A percentile compares a stretch with the other conserved stretches of the same genome.
Evolutionary conservation across 1,140 invertebrate species (phyloP).

Genomic region (Sitobion miscanthi): DNA sequence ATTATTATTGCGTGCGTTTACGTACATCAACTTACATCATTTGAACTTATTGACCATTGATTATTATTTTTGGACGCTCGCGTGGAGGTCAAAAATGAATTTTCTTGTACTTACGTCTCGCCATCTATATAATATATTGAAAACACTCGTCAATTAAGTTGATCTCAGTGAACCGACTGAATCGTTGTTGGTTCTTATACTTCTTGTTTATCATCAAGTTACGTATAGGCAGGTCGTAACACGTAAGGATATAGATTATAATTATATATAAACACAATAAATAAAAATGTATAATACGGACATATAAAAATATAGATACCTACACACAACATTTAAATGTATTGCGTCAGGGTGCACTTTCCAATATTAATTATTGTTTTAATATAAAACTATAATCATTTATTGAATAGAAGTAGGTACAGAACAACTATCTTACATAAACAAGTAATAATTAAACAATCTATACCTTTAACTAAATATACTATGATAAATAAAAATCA

Average conservation of each 20-base stretch:
- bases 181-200: background rate
- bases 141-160: background rate
- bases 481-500: background rate
- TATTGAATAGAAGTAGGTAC: background rate
- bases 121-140: background rate
- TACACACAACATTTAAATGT: background rate
- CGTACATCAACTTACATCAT: slow-evolving; percentile 37
- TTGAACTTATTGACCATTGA: slow-evolving; percentile 30
- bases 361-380: background rate
- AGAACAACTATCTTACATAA: background rate
- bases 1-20: background rate
- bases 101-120: background rate
- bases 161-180: background rate
- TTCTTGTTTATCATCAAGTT: slow-evolving; percentile 4
- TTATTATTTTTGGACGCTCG: slow-evolving; percentile 35
- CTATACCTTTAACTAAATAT: background rate
- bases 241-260: background rate
- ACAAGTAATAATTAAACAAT: background rate
- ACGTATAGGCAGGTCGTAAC: background rate
- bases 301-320: background rate
- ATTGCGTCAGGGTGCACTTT: slow-evolving; percentile 22
- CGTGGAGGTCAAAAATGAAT: background rate
- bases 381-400: background rate
- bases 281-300: background rate
- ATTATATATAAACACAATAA: background rate